phyloP scores from a whole-genome alignment of 2,888 invertebrate species.

The Lobophora halterata region DNA sequence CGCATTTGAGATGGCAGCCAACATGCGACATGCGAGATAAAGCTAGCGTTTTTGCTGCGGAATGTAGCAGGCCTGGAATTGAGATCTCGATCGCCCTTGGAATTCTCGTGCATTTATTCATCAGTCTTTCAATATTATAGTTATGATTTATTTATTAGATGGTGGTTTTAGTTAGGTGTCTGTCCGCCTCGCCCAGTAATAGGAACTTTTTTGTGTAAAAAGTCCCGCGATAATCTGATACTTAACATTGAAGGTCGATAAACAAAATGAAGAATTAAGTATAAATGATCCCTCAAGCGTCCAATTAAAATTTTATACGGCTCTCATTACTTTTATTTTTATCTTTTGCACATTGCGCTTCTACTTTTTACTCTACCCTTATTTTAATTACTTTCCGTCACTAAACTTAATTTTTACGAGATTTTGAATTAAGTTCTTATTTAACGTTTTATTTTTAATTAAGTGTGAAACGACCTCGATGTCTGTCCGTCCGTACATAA shows the following conservation, averaged over 20 bases:
- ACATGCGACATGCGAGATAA: conserved; percentile 33
- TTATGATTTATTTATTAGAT: conserved; percentile 9
- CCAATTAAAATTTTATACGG: too few relatives aligned
- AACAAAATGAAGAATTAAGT: too few relatives aligned
- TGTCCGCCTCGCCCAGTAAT: too few relatives aligned
- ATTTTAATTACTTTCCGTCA: conserved; percentile 19
- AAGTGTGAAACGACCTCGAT: too few relatives aligned
- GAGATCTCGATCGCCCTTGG: conserved; percentile 26
- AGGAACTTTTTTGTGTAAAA: too few relatives aligned
- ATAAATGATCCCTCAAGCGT: too few relatives aligned
- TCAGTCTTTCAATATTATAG: conserved; percentile 16
- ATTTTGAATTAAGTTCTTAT: conserved; percentile 9
- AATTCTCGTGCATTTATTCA: conserved; percentile 25
- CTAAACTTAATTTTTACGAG: conserved; percentile 20
- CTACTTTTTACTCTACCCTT: conserved; percentile 4
- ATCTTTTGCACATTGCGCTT: too few relatives aligned
- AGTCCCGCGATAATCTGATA: too few relatives aligned
- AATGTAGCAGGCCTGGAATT: conserved; percentile 19
- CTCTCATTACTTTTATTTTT: too few relatives aligned
- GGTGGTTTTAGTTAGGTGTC: not conserved
- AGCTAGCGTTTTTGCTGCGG: conserved; percentile 36
- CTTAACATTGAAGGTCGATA: too few relatives aligned
- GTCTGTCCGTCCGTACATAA: too few relatives aligned
- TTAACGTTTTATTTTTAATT: not conserved
- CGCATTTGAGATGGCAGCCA: conserved; percentile 48